Evolutionary conservation across 2,113 vertebrate genomes (phyloP).

Genomic region (Orcinus orca): DNA sequence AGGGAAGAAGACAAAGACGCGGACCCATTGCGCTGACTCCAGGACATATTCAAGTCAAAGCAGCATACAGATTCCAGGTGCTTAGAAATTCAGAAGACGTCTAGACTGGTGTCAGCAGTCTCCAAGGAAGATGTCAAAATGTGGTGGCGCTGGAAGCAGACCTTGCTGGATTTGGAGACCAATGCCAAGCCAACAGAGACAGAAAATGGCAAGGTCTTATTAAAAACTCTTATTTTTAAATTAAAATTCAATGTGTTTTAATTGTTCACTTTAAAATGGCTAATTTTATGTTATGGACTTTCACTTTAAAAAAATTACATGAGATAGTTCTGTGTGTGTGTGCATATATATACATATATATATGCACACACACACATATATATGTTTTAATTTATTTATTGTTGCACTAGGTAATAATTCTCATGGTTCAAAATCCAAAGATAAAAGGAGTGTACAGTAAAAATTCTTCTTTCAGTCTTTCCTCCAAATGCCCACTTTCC

Average conservation of each 20-base stretch:
- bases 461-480: neutral
- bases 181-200: neutral
- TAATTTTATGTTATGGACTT: neutral
- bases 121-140: neutral
- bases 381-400: neutral
- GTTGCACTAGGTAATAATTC: neutral
- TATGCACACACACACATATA: neutral
- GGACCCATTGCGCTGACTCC: neutral
- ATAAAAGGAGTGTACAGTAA: neutral
- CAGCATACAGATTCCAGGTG: neutral
- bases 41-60: neutral
- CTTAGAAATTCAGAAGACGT: neutral
- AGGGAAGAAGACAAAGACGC: neutral
- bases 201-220: neutral
- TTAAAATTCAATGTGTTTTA: neutral
- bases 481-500: neutral
- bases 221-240: neutral
- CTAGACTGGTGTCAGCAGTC: neutral
- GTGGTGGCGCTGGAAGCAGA: neutral
- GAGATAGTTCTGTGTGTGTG: neutral
- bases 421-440: constrained; percentile 29
- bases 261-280: neutral
- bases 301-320: neutral
- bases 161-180: neutral
- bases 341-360: neutral